phyloP scores from a whole-genome alignment of 2,888 invertebrate genomes.

The Dicycla oo region DNA sequence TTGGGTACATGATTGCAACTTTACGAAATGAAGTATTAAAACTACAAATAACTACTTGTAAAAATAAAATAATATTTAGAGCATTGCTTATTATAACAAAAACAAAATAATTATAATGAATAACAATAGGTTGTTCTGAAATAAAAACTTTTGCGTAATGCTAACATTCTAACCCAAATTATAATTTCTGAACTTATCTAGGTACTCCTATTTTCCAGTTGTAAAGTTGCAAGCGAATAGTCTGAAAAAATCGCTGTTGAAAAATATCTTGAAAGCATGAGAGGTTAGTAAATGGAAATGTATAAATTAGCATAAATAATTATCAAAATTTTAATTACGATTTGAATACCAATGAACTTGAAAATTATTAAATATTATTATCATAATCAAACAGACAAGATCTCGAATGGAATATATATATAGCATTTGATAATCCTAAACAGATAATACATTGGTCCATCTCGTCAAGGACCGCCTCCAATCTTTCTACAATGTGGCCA shows the following conservation, averaged over 20 bases:
- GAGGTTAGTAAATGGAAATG: background rate
- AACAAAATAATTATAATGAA: too few species aligned
- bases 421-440: background rate
- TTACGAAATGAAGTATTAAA: too few species aligned
- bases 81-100: too few species aligned
- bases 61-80: too few species aligned
- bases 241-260: background rate
- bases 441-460: background rate
- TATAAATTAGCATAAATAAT: background rate
- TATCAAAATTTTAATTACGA: background rate
- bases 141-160: too few species aligned
- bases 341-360: background rate
- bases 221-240: background rate
- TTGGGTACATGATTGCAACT: too few species aligned
- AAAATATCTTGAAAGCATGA: background rate
- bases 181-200: background rate
- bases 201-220: background rate
- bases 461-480: background rate
- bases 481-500: background rate
- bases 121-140: background rate
- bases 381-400: background rate
- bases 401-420: background rate
- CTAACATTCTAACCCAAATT: background rate
- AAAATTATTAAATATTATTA: background rate
- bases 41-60: too few species aligned